Percentiles rank a stretch among this genome's conserved stretches.
Evolutionary conservation across 2,888 invertebrate species (phyloP).

Genomic region (Rhimphoctona megacephalus): DNA sequence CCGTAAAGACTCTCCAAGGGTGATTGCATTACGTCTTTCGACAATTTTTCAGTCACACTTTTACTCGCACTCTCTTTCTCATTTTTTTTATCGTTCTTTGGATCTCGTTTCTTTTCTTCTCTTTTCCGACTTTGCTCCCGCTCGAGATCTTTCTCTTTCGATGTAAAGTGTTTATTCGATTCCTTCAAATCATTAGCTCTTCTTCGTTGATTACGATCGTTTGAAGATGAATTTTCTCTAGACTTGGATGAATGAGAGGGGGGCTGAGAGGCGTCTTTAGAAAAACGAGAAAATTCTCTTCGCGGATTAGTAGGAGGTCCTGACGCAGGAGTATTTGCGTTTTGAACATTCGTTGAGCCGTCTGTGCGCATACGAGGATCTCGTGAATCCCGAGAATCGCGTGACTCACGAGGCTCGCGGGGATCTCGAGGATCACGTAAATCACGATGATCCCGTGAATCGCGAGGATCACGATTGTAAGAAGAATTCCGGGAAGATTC

Average conservation of each 20-base stretch:
- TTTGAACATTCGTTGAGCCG: conserved; percentile 29
- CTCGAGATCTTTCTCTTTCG: conserved; percentile 61
- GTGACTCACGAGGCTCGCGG: conserved; percentile 53
- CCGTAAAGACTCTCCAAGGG: conserved; percentile 86
- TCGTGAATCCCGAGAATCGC: background rate
- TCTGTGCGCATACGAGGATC: conserved; percentile 51
- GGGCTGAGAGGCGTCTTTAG: conserved; percentile 72
- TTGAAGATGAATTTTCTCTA: conserved; percentile 54
- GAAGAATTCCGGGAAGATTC: conserved; percentile 68
- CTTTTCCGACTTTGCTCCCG: conserved; percentile 51
- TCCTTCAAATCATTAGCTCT: conserved; percentile 68
- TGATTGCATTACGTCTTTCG: conserved; percentile 83
- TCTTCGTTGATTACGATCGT: conserved; percentile 75
- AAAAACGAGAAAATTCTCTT: conserved; percentile 75
- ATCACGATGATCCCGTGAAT: conserved; percentile 43
- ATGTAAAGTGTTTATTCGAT: conserved; percentile 42
- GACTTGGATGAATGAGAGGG: conserved; percentile 27
- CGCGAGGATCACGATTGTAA: conserved; percentile 64
- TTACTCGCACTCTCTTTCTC: conserved; percentile 71
- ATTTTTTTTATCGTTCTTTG: conserved; percentile 72
- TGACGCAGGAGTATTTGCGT: conserved; percentile 30
- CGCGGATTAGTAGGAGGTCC: conserved; percentile 39
- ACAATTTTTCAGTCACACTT: conserved; percentile 69
- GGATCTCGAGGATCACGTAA: conserved; percentile 31
- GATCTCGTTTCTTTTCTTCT: conserved; percentile 66